Base-by-base conservation (phyloP, 1,140 invertebrate species). In the Meloidogyne exigua region DNA sequence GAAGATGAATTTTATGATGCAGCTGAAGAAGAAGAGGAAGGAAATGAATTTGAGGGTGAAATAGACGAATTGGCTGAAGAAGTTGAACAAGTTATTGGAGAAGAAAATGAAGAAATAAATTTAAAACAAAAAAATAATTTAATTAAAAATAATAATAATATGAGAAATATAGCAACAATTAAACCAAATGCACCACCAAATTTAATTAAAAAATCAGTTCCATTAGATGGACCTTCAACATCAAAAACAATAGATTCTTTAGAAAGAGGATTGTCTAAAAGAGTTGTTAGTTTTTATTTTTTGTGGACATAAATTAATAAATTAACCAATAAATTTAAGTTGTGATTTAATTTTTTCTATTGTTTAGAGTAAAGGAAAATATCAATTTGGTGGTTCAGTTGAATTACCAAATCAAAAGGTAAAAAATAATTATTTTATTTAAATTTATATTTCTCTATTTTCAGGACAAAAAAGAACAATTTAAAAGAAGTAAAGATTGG, bases 361-460 rank as follows among this genome's bases (percentile, higher is more conserved):
- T n/a, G n/a, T n/a, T 32, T 83, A 86, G 67, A 85, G 82, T 63
- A 87, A 87, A 76, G 85, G 85, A 49, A 87, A 87, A 77, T 87
- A 87, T 73, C 85, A 86, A 78, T 67, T 62, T 15, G 76, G 79
- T n/a, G 83, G 83, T 28, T 77, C 75, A 13, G 83, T 83, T 49
- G 76, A 83, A 18, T 28, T 76, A 26, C 21, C 23, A 15, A 18
- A 39, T 13, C 26, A 49, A 9, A 72, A 76, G 15, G 66, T 18
- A 39, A 5, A 21, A 68, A 67, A 18, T 32, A 15, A 68, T 68
- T 5, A n/a, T 10, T n/a, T 18, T 26, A 23, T 62, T 44, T 62
- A 71, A 57, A 11, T 32, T 32, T 32, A 32, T 32, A n/a, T 3
- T 23, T 71, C 23, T 25, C 42, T 42, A 23, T 72, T 44, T 9